A percentile compares a stretch with the other conserved stretches of the same genome.
phyloP scores from a whole-genome alignment of 2,797 vertebrate genomes.

The Chelonia mydas region DNA sequence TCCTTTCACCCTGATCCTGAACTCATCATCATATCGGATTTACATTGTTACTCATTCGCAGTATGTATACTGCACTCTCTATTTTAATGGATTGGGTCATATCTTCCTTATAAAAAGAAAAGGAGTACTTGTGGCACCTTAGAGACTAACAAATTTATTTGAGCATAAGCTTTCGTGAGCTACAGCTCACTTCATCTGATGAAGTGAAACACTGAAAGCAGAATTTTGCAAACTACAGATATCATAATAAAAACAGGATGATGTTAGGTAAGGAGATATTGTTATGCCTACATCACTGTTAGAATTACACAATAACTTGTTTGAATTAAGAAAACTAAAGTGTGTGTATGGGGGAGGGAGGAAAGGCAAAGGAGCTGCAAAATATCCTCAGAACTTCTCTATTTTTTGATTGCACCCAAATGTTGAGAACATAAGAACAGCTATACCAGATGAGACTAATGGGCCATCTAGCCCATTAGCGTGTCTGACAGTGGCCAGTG shows the following conservation, averaged over 20 bases:
- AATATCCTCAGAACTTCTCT: slow-evolving; percentile 13
- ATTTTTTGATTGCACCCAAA: not conserved
- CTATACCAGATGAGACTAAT: not conserved
- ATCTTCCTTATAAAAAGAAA: not conserved
- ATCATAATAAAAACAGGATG: slow-evolving; percentile 80
- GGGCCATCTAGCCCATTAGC: not conserved
- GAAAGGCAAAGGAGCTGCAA: not conserved
- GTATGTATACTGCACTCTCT: not conserved
- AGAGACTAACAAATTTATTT: too few relatives aligned
- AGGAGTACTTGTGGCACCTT: too few relatives aligned
- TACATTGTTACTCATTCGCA: not conserved
- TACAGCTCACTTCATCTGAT: too few relatives aligned
- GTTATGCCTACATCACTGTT: slow-evolving; percentile 75
- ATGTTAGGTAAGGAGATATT: slow-evolving; percentile 77
- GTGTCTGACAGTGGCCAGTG: not conserved
- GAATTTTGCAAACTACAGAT: slow-evolving; percentile 79
- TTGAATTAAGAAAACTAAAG: slow-evolving; percentile 47
- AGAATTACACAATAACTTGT: slow-evolving; percentile 75
- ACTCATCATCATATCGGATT: not conserved
- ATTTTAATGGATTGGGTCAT: slow-evolving; percentile 2
- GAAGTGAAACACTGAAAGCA: slow-evolving; percentile 59
- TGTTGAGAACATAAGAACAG: not conserved
- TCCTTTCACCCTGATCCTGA: fast-evolving
- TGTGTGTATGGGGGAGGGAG: not conserved
- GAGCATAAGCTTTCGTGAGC: too few relatives aligned